Evolutionary conservation across 2,797 vertebrate genomes (phyloP).

Genomic region (Thaleichthys pacificus): DNA sequence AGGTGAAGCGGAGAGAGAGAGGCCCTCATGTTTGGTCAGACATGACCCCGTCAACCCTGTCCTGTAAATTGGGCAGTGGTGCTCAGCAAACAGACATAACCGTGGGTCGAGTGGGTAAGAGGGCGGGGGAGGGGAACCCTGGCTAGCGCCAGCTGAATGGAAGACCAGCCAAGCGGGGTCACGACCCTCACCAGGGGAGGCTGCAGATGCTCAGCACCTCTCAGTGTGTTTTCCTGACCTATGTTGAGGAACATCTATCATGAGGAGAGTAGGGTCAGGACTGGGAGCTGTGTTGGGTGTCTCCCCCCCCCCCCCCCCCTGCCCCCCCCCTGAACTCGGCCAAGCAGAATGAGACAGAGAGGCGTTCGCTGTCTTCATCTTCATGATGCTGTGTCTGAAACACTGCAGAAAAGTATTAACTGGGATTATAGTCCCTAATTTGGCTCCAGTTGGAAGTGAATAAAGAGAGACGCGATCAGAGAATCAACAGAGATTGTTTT

Average conservation of each 20-base stretch:
- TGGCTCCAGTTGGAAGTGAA: background rate
- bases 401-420: background rate
- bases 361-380: background rate
- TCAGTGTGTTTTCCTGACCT: conserved; percentile 51
- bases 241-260: conserved; percentile 33
- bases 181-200: conserved; percentile 53
- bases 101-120: background rate
- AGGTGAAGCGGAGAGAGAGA: conserved; percentile 59
- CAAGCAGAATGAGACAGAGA: too few species aligned
- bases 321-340: too few species aligned
- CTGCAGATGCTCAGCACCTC: conserved; percentile 32
- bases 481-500: background rate
- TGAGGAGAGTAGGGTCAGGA: conserved; percentile 9
- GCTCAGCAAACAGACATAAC: conserved; percentile 49
- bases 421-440: background rate
- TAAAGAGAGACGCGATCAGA: background rate
- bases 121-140: conserved; percentile 36
- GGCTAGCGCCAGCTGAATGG: conserved; percentile 48
- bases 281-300: background rate
- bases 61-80: conserved; percentile 70
- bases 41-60: conserved; percentile 69
- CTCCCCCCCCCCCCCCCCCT: too few species aligned
- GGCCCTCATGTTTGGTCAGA: conserved; percentile 71
- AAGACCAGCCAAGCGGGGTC: conserved; percentile 52
- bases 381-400: background rate